phyloP scores from a whole-genome alignment of 2,113 vertebrate species.

The Mesitornis unicolor region DNA sequence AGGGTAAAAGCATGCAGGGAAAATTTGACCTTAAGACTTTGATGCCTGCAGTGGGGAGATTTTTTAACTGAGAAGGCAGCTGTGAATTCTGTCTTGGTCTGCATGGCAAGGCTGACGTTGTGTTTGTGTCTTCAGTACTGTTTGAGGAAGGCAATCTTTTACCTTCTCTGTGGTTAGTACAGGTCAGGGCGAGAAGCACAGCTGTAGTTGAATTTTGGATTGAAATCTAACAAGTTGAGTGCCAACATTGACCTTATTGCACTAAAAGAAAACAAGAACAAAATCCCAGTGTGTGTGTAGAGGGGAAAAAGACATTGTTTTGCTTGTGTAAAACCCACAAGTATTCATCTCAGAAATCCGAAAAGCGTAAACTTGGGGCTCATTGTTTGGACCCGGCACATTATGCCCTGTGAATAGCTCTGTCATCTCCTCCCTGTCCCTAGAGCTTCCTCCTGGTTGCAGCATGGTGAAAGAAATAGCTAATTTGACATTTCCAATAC shows the following conservation, averaged over 20 bases:
- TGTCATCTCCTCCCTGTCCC: not conserved
- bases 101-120: not conserved
- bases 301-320: not conserved
- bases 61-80: not conserved
- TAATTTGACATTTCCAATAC: not conserved
- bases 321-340: not conserved
- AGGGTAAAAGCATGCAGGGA: not conserved
- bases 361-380: not conserved
- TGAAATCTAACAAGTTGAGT: not conserved
- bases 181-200: not conserved
- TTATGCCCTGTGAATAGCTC: not conserved
- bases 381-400: fast-evolving
- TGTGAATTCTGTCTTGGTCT: not conserved
- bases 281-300: not conserved
- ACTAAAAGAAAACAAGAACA: not conserved
- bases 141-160: not conserved
- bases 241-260: not conserved
- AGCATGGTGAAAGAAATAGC: not conserved
- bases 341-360: not conserved
- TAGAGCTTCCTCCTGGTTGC: not conserved
- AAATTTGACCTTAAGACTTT: not conserved
- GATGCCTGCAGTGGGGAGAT: not conserved
- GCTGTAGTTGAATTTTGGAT: not conserved
- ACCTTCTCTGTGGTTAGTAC: not conserved
- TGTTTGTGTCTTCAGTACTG: not conserved